Percentiles rank a stretch among this genome's conserved stretches.
Evolutionary conservation across 2,797 vertebrate species (phyloP).

Genomic region (Eulemur coronatus): DNA sequence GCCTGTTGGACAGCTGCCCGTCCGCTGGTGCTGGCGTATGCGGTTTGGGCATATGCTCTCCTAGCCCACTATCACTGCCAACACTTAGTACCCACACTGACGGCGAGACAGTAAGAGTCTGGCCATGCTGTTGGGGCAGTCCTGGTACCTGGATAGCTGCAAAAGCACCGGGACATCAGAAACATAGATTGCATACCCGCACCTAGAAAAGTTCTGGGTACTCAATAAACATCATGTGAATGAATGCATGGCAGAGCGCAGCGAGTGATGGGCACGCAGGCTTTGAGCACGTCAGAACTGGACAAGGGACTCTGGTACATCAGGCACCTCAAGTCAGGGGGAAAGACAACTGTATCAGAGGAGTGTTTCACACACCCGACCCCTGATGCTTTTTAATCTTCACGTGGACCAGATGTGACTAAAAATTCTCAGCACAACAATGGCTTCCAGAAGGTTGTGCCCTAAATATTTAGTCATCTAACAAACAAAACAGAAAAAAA

Average conservation of each 20-base stretch:
- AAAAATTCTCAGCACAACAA: background rate
- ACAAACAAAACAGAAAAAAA: background rate
- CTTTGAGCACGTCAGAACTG: background rate
- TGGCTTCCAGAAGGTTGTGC: background rate
- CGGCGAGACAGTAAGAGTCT: background rate
- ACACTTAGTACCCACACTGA: background rate
- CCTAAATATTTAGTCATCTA: background rate
- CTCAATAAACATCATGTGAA: background rate
- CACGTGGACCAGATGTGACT: background rate
- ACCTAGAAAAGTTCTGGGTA: background rate
- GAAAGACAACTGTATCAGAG: background rate
- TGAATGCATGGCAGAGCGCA: background rate
- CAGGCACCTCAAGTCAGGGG: background rate
- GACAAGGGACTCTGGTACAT: background rate
- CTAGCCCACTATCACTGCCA: background rate
- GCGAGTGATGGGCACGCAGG: background rate
- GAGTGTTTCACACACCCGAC: background rate
- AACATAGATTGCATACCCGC: background rate
- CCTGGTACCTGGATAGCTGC: background rate
- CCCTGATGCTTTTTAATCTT: background rate
- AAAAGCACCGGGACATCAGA: background rate
- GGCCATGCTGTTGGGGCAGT: background rate
- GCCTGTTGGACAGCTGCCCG: background rate
- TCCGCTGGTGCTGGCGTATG: background rate
- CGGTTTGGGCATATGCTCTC: background rate